Evolutionary conservation across 1,140 invertebrate genomes (phyloP).

Genomic region (Pararge aegeria): DNA sequence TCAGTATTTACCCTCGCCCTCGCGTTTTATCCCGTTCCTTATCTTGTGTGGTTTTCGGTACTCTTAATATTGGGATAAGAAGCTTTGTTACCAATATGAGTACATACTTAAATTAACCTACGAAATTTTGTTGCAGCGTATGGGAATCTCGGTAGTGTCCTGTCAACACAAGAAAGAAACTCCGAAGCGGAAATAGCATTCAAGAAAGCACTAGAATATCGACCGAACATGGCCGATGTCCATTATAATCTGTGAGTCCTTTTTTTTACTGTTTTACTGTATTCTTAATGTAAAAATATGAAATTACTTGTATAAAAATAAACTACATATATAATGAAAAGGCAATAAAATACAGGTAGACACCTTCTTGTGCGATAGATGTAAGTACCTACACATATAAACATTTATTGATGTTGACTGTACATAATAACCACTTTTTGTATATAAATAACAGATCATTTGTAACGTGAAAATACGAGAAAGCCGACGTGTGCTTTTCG

Average conservation of each 20-base stretch:
- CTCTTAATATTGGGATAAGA: no score
- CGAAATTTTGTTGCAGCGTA: constrained; percentile 92
- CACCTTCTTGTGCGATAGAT: background rate
- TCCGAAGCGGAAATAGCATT: constrained; percentile 94
- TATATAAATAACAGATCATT: constrained; percentile 28
- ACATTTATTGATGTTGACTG: background rate
- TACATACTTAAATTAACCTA: no score
- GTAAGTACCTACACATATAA: background rate
- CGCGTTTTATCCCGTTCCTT: no score
- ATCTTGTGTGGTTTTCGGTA: no score
- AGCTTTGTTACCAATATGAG: no score
- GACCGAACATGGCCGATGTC: constrained; percentile 97
- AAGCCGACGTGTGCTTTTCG: constrained; percentile 32
- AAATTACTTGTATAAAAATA: no score
- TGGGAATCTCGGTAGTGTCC: constrained; percentile 94
- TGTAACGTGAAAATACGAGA: constrained; percentile 31
- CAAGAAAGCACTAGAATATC: constrained; percentile 90
- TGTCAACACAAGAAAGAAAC: constrained; percentile 91
- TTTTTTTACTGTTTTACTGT: background rate
- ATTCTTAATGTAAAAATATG: no score
- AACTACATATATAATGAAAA: no score
- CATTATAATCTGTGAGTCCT: constrained; percentile 98
- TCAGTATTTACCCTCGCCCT: no score
- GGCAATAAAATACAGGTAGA: no score
- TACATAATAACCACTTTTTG: constrained; percentile 7